Evolutionary conservation across 2,797 vertebrate species (phyloP), one percentile per base, ranked within the genome.

Genomic region (Muraenolepis orangiensis): DNA sequence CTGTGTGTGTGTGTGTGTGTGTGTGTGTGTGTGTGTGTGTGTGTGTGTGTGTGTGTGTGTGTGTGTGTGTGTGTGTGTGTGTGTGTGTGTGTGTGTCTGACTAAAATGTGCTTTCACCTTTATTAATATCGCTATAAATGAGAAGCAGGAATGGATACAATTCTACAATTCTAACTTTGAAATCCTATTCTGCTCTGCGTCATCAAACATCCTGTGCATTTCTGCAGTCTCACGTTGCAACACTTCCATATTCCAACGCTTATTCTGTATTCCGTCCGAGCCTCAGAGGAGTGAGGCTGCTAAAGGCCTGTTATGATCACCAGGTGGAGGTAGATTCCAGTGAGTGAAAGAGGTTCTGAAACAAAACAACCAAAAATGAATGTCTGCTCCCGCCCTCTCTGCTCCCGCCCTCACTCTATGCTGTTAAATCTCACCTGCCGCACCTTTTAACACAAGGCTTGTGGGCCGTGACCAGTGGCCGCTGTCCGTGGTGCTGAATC

Each of bases 21-120:
- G 66, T 31, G 31, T 32, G 31, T 72, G 13, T 10, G 61, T 78
- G 74, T 13, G 30, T 71, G 69, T 79, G 69, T 20, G 36, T 64
- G 78, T 71, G 31, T 70, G 74, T 32, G 23, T 31, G 61, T 67
- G 32, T 71, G 36, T 32, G 20, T 26, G 38, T 46, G 10, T 70
- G 74, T 32, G 29, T 3, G 66, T 70, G 36, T 67, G 68, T 57
- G 70, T 51, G 26, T 57, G 72, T 30, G 74, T 67, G 23, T 68
- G 2, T 30, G 16, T 70, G 34, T 71, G 46, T 31, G 11, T 68
- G 76, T 30, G 71, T 71, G 30, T 72, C 51, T 57, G 26, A 23
- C 61, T 23, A 23, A 64, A 23, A 64, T 64, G 61, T 64, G 61
- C 23, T 23, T 64, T 64, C 14, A 23, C n/a, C n/a, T 64, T 23